Evolutionary conservation across 2,888 invertebrate genomes (phyloP), one percentile per base, ranked within the genome.

Genomic region (Ypsolopha sequella): DNA sequence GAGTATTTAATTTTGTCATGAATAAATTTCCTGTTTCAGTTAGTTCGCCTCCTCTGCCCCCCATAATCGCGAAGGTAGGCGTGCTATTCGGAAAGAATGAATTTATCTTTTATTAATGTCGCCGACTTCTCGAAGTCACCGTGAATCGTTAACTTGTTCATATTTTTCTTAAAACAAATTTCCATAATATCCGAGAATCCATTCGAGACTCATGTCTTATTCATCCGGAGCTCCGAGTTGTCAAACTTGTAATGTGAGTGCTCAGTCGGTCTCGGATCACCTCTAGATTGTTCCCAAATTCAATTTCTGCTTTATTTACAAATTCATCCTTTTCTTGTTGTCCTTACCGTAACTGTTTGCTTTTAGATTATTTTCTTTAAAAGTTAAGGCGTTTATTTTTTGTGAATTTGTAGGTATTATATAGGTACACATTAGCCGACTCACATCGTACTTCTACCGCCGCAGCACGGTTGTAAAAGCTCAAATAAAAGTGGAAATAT

Each of bases 301-400:
- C 58, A 60, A 60, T 62, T 62, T 60, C 56, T 60, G 54, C 51
- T 55, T 60, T 56, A 62, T 60, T 62, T 58, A 58, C 56, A 54
- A 24, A 60, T 60, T 59, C 58, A 60, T 56, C 52, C 52, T 51
- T 53, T 53, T 51, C 55, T 56, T 58, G 60, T 58, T 59, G 54
- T 48, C 52, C 59, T 53, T 35, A 4, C n/a, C 36, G 34, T n/a
- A 7, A 11, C 45, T 34, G 51, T 39, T 47, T 41, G 47, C 36
- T 38, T 36, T 36, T 14, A 10, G 48, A 48, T 48, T 38, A 38
- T 38, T 48, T 14, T 48, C 38, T 95, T 46, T 11, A 7, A 34
- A 44, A 44, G 9, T 1, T n/a, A 36, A 11, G 11, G n/a, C 1
- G 7, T n/a, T 46, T 46, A 35, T n/a, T n/a, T 35, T 35, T 35